These are phyloP conservation scores for Selene dorsalis DNA, from an alignment of 2,797 vertebrate species.

Conservation along the genomic window DNA sequence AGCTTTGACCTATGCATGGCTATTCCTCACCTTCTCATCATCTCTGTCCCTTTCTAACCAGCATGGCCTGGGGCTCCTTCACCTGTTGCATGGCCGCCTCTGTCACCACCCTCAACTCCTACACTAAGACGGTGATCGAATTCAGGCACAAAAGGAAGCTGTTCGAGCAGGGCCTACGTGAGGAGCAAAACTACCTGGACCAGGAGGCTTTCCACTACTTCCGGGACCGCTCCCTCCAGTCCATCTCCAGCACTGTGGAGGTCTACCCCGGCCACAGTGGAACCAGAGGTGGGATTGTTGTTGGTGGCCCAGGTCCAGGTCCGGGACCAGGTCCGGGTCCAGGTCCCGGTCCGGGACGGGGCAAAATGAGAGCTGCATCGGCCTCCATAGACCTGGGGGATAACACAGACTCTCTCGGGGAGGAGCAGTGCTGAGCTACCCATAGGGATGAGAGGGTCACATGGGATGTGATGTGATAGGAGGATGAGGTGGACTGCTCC, in stretches of 20 bases:
- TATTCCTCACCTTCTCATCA: not conserved
- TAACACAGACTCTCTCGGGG: constrained; percentile 83
- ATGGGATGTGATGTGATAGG: not conserved
- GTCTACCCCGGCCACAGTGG: constrained; percentile 75
- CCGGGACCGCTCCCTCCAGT: constrained; percentile 89
- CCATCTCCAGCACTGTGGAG: constrained; percentile 82
- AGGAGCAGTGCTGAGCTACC: constrained; percentile 81
- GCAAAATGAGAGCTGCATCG: constrained; percentile 75
- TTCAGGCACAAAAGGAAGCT: constrained; percentile 96
- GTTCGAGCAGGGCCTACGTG: constrained; percentile 92
- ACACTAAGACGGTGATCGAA: constrained; percentile 97
- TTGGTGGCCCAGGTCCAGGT: constrained; percentile 45
- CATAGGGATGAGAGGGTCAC: not conserved
- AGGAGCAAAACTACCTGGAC: constrained; percentile 93
- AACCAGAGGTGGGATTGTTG: constrained; percentile 62
- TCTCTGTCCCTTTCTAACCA: constrained; percentile 58
- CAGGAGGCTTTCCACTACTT: constrained; percentile 94
- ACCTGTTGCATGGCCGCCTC: constrained; percentile 98
- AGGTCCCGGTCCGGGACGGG: constrained; percentile 49
- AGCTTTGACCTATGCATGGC: not conserved
- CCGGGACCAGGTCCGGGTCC: constrained; percentile 42
- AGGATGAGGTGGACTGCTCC: constrained; percentile 1
- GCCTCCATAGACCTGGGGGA: constrained; percentile 79
- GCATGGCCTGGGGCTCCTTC: constrained; percentile 96
- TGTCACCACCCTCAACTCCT: constrained; percentile 98